A percentile compares a stretch with the other conserved stretches of the same genome.
phyloP scores from a whole-genome alignment of 2,888 invertebrate genomes.

The Eustalomyia histrio region DNA sequence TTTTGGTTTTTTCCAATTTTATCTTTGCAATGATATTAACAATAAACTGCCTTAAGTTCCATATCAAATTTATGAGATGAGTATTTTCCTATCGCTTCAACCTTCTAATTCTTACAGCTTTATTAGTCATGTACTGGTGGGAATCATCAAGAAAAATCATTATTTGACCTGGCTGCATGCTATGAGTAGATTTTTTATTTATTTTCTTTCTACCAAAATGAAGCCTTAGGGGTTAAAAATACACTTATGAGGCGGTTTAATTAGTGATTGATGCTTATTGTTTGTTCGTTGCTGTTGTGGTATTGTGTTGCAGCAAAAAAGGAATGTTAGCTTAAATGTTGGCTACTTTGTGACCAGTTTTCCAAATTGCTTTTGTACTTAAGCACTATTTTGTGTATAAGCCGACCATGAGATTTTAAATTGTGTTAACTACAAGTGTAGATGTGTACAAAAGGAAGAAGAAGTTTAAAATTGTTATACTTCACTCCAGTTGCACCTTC shows the following conservation, averaged over 20 bases:
- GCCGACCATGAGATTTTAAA: conserved; percentile 21
- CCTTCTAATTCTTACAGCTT: no score
- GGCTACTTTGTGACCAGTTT: conserved; percentile 35
- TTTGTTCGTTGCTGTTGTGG: conserved; percentile 14
- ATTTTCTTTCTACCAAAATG: no score
- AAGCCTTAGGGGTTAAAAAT: no score
- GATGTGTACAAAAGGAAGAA: background rate
- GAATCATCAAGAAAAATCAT: no score
- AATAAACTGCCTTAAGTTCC: no score
- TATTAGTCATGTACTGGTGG: no score
- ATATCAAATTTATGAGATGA: no score
- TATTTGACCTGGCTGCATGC: no score
- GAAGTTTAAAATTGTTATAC: conserved; percentile 20
- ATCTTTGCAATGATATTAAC: background rate
- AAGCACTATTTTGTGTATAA: conserved; percentile 15
- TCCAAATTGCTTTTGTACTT: conserved; percentile 17
- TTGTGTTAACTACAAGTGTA: background rate
- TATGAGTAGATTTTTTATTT: no score
- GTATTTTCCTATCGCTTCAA: no score
- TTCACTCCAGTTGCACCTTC: background rate
- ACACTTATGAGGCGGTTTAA: background rate
- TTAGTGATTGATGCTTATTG: conserved; percentile 23
- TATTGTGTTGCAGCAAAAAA: conserved; percentile 12
- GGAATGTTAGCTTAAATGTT: conserved; percentile 20
- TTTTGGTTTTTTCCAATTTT: conserved; percentile 3